phyloP scores from a whole-genome alignment of 2,113 vertebrate genomes.

The Marmota flaviventris region DNA sequence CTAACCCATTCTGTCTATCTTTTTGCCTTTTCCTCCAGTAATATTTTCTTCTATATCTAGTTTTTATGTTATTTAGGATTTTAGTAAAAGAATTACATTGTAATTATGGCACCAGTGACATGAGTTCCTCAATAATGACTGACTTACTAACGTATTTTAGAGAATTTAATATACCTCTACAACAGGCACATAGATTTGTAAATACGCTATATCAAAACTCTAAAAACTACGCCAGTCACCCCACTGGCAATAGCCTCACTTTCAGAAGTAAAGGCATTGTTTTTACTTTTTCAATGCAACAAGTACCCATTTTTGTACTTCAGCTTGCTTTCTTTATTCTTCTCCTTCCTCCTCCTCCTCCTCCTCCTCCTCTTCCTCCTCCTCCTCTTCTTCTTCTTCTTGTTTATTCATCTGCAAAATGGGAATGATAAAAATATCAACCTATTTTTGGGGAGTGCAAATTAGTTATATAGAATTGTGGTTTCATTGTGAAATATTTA shows the following conservation, averaged over 20 bases:
- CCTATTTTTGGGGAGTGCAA: neutral
- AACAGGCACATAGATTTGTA: neutral
- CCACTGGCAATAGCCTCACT: neutral
- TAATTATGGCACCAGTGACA: constrained; percentile 64
- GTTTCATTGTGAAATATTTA: no score
- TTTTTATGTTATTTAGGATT: neutral
- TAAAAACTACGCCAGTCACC: neutral
- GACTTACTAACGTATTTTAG: neutral
- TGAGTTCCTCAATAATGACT: constrained; percentile 33
- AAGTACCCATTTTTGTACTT: neutral
- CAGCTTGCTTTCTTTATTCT: neutral
- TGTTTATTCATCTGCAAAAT: constrained; percentile 15
- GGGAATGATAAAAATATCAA: neutral
- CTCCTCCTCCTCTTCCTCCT: no score
- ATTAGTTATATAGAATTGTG: no score
- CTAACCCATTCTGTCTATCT: neutral
- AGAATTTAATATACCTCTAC: constrained; percentile 27
- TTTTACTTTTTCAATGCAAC: neutral
- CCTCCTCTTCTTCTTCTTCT: neutral
- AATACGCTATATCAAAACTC: neutral
- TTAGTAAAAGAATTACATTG: constrained; percentile 62
- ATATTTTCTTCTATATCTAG: neutral
- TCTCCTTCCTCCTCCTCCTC: neutral
- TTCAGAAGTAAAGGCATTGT: neutral
- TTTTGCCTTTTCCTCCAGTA: constrained; percentile 19